Conservation (phyloP, 2,797 vertebrate genomes). For the Acanthiza pusilla region DNA sequence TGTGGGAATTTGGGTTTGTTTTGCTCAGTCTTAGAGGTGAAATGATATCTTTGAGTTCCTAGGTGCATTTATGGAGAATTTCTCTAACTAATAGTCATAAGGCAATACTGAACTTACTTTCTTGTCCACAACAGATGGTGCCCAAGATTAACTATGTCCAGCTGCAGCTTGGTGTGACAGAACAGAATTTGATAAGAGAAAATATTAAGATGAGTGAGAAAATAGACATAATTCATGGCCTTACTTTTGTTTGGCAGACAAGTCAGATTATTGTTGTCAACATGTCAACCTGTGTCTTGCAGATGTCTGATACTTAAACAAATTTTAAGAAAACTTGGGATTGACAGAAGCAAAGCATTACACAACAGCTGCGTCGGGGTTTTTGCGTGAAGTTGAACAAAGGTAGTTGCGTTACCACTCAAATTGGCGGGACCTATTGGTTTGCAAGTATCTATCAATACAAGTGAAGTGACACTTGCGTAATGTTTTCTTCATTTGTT, state of each 20-base stretch:
- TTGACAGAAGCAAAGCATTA: not conserved
- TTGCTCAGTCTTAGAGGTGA: not conserved
- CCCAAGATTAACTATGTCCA: not conserved
- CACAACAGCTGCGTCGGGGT: not conserved
- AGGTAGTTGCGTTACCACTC: not conserved
- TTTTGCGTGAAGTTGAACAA: not conserved
- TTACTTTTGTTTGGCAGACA: not conserved
- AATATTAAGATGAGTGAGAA: not conserved
- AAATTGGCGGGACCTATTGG: not conserved
- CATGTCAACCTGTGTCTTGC: not conserved
- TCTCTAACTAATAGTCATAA: not conserved
- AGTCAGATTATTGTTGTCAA: not conserved
- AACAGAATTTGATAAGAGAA: not conserved
- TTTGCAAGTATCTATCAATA: not conserved
- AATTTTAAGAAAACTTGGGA: not conserved
- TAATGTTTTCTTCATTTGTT: constrained; percentile 38
- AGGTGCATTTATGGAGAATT: not conserved
- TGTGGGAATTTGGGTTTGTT: not conserved
- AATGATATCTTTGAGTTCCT: not conserved
- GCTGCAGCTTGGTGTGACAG: not conserved
- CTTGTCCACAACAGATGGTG: not conserved
- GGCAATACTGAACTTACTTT: not conserved
- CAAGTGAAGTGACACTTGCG: constrained; percentile 10
- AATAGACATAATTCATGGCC: fast-evolving
- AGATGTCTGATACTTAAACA: not conserved